Evolutionary conservation across 2,797 vertebrate genomes (phyloP).

Genomic region (Macroramphosus scolopax): DNA sequence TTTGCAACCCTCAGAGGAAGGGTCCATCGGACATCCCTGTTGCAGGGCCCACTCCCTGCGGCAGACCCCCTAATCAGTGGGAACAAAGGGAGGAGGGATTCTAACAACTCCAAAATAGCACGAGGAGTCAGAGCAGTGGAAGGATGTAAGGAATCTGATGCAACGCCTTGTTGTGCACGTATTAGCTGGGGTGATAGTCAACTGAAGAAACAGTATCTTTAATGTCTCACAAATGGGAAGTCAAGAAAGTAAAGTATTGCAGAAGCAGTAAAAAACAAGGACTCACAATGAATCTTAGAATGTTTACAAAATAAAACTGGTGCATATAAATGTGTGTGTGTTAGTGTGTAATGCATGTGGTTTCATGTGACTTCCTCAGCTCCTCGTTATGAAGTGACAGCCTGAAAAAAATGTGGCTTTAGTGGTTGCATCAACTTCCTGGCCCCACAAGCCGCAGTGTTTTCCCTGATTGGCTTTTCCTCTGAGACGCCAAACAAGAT

Average conservation of each 20-base stretch:
- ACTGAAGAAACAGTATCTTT: conserved; percentile 15
- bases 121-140: conserved; percentile 55
- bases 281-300: no score
- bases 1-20: conserved; percentile 71
- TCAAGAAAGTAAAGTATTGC: not conserved
- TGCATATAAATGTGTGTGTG: no score
- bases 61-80: conserved; percentile 69
- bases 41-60: conserved; percentile 58
- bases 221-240: conserved; percentile 13
- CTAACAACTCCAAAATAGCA: conserved; percentile 71
- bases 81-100: conserved; percentile 70
- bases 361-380: conserved; percentile 58
- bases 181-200: conserved; percentile 15
- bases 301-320: no score
- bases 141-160: conserved; percentile 71
- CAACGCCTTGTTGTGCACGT: conserved; percentile 35
- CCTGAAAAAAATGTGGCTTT: conserved; percentile 66
- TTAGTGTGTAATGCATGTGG: no score
- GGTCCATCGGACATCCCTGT: conserved; percentile 70
- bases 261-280: conserved; percentile 14
- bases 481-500: conserved; percentile 45
- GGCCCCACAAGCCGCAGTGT: conserved; percentile 55
- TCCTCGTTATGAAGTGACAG: conserved; percentile 67
- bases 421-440: conserved; percentile 67
- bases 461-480: conserved; percentile 66